Evolutionary conservation across 2,888 invertebrate species (phyloP).

Genomic region (Nysson spinosus): DNA sequence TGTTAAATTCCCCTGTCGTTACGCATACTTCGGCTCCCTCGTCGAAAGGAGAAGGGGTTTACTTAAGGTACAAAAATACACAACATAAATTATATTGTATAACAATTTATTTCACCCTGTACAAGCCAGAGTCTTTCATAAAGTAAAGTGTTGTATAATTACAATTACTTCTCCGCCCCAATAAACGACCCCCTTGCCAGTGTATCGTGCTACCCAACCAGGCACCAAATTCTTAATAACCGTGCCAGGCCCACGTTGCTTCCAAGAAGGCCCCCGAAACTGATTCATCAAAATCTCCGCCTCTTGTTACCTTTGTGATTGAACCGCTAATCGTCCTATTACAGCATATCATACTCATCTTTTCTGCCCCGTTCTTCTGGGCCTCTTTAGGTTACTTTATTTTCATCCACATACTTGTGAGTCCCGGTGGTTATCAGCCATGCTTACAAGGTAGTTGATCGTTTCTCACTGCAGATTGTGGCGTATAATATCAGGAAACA

Average conservation of each 20-base stretch:
- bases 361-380: too few relatives aligned
- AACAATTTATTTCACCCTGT: too few relatives aligned
- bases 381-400: too few relatives aligned
- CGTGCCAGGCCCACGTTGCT: conserved; percentile 11
- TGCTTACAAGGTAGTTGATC: conserved; percentile 11
- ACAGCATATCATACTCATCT: too few relatives aligned
- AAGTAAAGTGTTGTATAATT: background rate
- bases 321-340: conserved; percentile 10
- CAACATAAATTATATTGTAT: background rate
- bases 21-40: too few relatives aligned
- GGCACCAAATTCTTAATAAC: conserved; percentile 28
- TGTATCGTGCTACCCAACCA: conserved; percentile 17
- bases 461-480: conserved; percentile 7
- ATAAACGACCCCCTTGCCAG: conserved; percentile 9
- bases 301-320: conserved; percentile 3
- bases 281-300: background rate
- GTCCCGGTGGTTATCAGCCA: too few relatives aligned
- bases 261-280: conserved; percentile 26
- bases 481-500: conserved; percentile 18
- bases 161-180: background rate
- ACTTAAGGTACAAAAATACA: too few relatives aligned
- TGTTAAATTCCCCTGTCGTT: too few relatives aligned
- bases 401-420: too few relatives aligned
- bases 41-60: too few relatives aligned
- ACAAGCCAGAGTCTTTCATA: background rate